Percentiles rank a stretch among this genome's conserved stretches.
phyloP scores from a whole-genome alignment of 2,888 invertebrate species.

The Andrena fulva region DNA sequence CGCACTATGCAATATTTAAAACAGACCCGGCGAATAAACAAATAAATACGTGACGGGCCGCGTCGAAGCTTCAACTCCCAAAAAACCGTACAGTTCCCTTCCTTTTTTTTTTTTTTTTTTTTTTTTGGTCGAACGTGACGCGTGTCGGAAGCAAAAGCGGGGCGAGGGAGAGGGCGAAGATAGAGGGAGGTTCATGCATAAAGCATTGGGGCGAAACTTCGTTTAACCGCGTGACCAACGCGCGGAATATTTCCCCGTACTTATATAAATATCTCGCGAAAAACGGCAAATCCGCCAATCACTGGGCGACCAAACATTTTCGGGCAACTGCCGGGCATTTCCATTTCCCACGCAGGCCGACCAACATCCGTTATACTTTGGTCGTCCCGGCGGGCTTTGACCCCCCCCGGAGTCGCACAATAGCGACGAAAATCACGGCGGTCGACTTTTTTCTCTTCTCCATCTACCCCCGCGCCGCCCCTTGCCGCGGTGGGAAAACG shows the following conservation, averaged over 20 bases:
- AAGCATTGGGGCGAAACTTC: conserved; percentile 32
- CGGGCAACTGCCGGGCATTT: neutral
- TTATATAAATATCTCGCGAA: conserved; percentile 45
- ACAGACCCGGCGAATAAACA: conserved; percentile 26
- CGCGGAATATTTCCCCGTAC: conserved; percentile 29
- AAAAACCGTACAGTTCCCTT: neutral
- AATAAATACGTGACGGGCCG: conserved; percentile 21
- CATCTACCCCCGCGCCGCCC: neutral
- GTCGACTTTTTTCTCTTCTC: conserved; percentile 17
- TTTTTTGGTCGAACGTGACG: neutral
- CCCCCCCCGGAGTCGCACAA: conserved; percentile 27
- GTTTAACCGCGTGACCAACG: conserved; percentile 29
- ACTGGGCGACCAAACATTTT: conserved; percentile 11
- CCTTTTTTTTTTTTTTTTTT: neutral
- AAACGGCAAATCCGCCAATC: conserved; percentile 33
- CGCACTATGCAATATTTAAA: conserved; percentile 36
- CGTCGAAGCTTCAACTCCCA: conserved; percentile 6
- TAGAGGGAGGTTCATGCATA: neutral
- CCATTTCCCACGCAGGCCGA: neutral
- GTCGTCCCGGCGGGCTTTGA: conserved; percentile 27
- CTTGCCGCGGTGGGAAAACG: neutral
- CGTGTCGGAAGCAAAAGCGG: neutral
- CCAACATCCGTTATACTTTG: conserved; percentile 47
- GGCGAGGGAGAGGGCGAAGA: neutral
- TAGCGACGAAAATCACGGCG: conserved; percentile 49